Evolutionary conservation across 2,888 invertebrate species (phyloP), one percentile per base, ranked within the genome.

Genomic region (Melangyna quadrimaculata): DNA sequence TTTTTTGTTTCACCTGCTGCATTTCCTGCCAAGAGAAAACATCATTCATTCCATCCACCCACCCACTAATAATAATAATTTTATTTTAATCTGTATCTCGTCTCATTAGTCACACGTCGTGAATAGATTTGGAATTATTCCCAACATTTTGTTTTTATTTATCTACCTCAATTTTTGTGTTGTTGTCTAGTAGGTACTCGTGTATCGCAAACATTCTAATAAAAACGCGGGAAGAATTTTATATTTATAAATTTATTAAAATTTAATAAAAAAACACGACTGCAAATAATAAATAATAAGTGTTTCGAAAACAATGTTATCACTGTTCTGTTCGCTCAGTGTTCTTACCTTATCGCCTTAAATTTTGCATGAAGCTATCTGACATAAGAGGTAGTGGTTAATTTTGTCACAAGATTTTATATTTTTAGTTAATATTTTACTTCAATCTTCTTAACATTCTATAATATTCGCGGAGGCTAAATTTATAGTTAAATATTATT

Each of bases 121-220:
- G 80, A 80, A 84, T 75, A 80, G 80, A 80, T 48, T 80, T 84
- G 84, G 75, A 72, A 75, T 77, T 61, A 67, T 75, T 72, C 71
- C 75, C 75, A 72, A 61, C 37, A 53, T 61, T 61, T 51, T 45
- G 19, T 78, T 74, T 48, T 10, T 65, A 61, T 45, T 48, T 61
- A 71, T 24, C 51, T 65, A 65, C 61, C 71, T 63, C 55, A 14
- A 32, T 71, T 63, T 61, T 10, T 17, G 22, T 51, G 27, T 63
- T 35, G 22, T 43, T 17, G 29, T 45, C 10, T 14, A 5, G 51
- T 48, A 61, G 40, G 19, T 63, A 53, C 19, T 27, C 3, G 6
- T 7, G 10, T 40, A 12, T n/a, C n/a, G n/a, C n/a, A n/a, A n/a
- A n/a, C n/a, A n/a, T n/a, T 17, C 19, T 8, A 43, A 43, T n/a